A percentile compares a stretch with the other conserved stretches of the same genome.
Evolutionary conservation across 2,113 vertebrate genomes (phyloP).

Genomic region (Syngnathoides biaculeatus): DNA sequence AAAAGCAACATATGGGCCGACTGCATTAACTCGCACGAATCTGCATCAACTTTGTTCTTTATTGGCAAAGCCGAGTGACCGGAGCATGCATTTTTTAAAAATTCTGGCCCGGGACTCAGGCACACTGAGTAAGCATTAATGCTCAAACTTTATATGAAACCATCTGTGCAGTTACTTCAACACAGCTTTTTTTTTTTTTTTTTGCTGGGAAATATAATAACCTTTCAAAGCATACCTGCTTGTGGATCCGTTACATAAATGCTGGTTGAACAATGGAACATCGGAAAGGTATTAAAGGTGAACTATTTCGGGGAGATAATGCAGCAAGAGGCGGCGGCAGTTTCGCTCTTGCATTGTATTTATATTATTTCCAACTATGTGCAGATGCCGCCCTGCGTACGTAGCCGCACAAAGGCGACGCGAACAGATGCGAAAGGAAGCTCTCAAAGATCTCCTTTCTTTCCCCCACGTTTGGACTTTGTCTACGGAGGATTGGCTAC

Average conservation of each 20-base stretch:
- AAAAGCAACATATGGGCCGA: slow-evolving; percentile 1
- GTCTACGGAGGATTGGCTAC: background rate
- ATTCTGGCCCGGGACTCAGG: slow-evolving; percentile 22
- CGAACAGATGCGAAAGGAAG: background rate
- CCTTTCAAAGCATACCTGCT: slow-evolving; percentile 21
- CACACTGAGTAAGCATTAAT: slow-evolving; percentile 36
- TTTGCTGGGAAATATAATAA: slow-evolving; percentile 31
- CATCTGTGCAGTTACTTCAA: slow-evolving; percentile 40
- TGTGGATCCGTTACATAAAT: slow-evolving; percentile 4
- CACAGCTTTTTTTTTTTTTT: slow-evolving; percentile 2
- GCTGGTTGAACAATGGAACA: slow-evolving; percentile 10
- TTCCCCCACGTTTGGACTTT: slow-evolving; percentile 3
- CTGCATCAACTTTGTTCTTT: slow-evolving; percentile 19
- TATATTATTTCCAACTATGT: slow-evolving; percentile 2
- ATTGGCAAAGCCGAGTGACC: background rate
- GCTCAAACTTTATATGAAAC: slow-evolving; percentile 35
- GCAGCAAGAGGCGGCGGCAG: slow-evolving; percentile 3
- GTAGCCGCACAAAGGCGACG: background rate
- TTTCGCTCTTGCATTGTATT: background rate
- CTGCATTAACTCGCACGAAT: background rate
- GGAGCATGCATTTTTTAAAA: background rate
- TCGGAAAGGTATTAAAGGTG: slow-evolving; percentile 10
- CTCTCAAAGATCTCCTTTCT: background rate
- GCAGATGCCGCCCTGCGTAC: background rate
- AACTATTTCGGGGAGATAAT: slow-evolving; percentile 11